phyloP scores from a whole-genome alignment of 1,140 invertebrate genomes.

The Theocolax elegans region DNA sequence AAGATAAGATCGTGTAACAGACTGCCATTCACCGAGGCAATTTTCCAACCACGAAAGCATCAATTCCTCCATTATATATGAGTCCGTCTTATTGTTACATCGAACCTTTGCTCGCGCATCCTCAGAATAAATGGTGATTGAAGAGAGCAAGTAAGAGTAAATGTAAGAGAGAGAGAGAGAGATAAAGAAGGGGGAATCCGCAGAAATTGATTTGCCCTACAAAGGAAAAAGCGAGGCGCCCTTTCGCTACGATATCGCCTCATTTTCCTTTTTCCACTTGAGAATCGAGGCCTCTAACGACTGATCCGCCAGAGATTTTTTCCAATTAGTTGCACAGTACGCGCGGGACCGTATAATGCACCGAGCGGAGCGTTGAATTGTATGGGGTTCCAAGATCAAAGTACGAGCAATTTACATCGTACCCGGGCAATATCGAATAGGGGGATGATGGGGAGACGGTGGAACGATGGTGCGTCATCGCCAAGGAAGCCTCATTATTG shows the following conservation, averaged over 20 bases:
- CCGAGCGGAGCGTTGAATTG: neutral
- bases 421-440: neutral
- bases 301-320: neutral
- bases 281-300: neutral
- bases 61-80: too few relatives aligned
- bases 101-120: too few relatives aligned
- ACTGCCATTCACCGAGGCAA: too few relatives aligned
- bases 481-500: constrained; percentile 64
- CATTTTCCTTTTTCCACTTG: neutral
- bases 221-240: too few relatives aligned
- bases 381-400: neutral
- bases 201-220: too few relatives aligned
- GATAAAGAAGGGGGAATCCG: too few relatives aligned
- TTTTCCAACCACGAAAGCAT: too few relatives aligned
- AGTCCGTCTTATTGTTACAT: too few relatives aligned
- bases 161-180: neutral
- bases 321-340: constrained; percentile 8
- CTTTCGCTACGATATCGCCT: neutral
- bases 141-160: too few relatives aligned
- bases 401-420: constrained; percentile 12
- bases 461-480: constrained; percentile 31
- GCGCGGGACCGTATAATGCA: neutral
- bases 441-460: constrained; percentile 33
- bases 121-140: too few relatives aligned
- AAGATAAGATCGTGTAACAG: too few relatives aligned